phyloP scores from a whole-genome alignment of 2,797 vertebrate species.

The Rhynchonycteris naso region DNA sequence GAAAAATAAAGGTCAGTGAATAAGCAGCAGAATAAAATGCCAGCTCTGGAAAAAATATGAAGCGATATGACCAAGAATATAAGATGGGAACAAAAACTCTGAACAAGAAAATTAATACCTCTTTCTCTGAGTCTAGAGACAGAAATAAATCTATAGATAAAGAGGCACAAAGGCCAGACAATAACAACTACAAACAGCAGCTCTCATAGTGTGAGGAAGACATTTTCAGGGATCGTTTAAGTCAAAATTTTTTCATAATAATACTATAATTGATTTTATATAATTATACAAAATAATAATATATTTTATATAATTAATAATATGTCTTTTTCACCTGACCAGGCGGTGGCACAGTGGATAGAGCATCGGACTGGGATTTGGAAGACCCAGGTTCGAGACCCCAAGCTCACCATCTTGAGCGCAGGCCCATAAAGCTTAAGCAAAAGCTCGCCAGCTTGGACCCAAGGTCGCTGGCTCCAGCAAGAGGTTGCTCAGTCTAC shows the following conservation, averaged over 20 bases:
- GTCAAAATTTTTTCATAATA: constrained; percentile 26
- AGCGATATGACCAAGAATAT: background rate
- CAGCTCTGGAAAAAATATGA: constrained; percentile 13
- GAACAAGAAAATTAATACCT: background rate
- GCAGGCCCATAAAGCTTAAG: too few relatives aligned
- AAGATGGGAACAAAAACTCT: background rate
- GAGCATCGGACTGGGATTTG: too few relatives aligned
- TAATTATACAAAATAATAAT: too few relatives aligned
- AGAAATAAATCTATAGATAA: background rate
- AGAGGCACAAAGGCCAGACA: constrained; percentile 4
- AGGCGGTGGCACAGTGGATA: too few relatives aligned
- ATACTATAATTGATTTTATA: background rate
- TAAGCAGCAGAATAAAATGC: background rate
- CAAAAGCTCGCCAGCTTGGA: too few relatives aligned
- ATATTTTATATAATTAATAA: too few relatives aligned
- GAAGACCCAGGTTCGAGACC: too few relatives aligned
- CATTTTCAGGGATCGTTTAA: background rate
- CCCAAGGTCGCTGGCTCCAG: too few relatives aligned
- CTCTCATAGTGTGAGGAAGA: background rate
- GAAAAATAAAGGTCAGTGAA: background rate
- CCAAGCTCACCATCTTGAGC: too few relatives aligned
- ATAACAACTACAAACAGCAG: background rate
- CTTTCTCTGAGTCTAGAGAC: background rate
- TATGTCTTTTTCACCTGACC: too few relatives aligned
- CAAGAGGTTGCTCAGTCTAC: too few relatives aligned